phyloP scores from a whole-genome alignment of 2,888 invertebrate genomes.

The Drosophila atroscutellata region DNA sequence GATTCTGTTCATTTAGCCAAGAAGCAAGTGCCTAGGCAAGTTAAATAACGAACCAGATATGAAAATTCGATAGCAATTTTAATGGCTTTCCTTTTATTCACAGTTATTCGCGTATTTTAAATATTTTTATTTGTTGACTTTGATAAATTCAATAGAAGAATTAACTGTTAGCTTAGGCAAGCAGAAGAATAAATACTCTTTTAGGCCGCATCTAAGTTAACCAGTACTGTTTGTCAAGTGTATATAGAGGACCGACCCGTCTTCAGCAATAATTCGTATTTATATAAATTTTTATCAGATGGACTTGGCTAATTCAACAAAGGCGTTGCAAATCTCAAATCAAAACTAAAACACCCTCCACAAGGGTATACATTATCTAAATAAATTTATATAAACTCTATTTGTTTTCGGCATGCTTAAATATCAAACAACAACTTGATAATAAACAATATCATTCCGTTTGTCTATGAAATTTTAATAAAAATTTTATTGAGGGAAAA shows the following conservation, averaged over 20 bases:
- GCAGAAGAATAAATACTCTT: neutral
- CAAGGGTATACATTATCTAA: neutral
- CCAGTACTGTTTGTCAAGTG: neutral
- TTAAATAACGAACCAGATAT: conserved; percentile 13
- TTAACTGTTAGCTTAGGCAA: neutral
- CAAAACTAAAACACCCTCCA: neutral
- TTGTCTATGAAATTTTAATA: neutral
- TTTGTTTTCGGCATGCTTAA: neutral
- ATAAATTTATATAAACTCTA: neutral
- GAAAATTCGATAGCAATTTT: conserved; percentile 22
- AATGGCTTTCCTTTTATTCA: conserved; percentile 40
- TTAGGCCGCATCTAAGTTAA: neutral
- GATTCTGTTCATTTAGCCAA: conserved; percentile 56
- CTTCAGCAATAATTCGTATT: neutral
- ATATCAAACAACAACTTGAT: neutral
- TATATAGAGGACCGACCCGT: no score
- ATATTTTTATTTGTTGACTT: neutral
- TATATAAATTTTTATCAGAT: accelerated
- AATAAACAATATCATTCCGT: neutral
- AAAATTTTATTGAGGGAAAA: neutral
- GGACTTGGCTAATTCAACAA: neutral
- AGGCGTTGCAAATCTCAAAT: neutral
- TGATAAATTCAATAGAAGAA: neutral
- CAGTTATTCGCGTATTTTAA: conserved; percentile 31
- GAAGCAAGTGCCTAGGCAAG: conserved; percentile 3